phyloP scores from a whole-genome alignment of 1,140 invertebrate species.

The Adelges cooleyi region DNA sequence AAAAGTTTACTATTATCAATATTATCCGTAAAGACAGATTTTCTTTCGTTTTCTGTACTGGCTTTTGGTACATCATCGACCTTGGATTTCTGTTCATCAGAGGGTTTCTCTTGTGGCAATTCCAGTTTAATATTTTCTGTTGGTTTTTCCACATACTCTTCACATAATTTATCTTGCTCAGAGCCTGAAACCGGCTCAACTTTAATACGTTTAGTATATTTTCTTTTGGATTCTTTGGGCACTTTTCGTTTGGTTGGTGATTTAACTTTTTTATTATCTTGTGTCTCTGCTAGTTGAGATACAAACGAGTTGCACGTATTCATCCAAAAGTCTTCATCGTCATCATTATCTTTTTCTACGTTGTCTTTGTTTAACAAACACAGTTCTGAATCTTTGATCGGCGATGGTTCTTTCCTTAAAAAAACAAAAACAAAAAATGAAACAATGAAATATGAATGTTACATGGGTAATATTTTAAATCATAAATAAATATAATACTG shows the following conservation, averaged over 20 bases:
- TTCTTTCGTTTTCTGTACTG: slow-evolving; percentile 5
- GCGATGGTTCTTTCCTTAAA: slow-evolving; percentile 4
- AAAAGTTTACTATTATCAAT: neutral
- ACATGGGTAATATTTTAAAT: no score
- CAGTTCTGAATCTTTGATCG: neutral
- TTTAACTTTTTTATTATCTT: slow-evolving; percentile 10
- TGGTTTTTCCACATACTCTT: neutral
- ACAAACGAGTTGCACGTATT: slow-evolving; percentile 13
- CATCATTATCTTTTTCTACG: neutral
- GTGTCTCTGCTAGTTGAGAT: slow-evolving; percentile 1
- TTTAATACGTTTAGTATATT: slow-evolving; percentile 19
- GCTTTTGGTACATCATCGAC: neutral
- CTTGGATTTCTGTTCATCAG: neutral
- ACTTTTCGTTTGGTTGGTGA: neutral
- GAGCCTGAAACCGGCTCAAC: neutral
- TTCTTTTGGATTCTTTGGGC: slow-evolving; percentile 10
- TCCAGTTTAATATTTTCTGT: neutral
- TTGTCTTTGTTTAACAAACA: neutral
- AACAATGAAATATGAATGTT: neutral
- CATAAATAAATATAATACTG: no score
- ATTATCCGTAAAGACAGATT: neutral
- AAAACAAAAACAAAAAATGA: neutral
- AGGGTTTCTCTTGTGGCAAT: neutral
- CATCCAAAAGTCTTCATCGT: slow-evolving; percentile 11
- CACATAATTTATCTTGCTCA: neutral